These are phyloP conservation scores for Chloropsis hardwickii DNA, from an alignment of 2,113 vertebrate species.

Conservation along the genomic window DNA sequence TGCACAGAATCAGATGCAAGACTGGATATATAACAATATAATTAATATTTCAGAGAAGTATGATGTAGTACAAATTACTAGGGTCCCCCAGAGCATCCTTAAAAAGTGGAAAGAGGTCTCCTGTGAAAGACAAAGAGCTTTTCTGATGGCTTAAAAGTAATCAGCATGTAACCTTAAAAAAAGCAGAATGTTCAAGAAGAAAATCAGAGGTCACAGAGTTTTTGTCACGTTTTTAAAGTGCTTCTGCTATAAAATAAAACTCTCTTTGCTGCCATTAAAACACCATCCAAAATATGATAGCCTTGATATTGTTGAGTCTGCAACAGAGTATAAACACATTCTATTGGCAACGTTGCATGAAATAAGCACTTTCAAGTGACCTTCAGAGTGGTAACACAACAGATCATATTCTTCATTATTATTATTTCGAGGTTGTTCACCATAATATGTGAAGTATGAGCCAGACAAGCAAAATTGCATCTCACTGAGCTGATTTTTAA, in stretches of 20 bases:
- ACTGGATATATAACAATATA: neutral
- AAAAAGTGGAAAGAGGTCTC: neutral
- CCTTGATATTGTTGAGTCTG: slow-evolving; percentile 65
- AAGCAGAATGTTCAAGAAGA: neutral
- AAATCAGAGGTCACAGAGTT: neutral
- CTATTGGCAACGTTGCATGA: slow-evolving; percentile 26
- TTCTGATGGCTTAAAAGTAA: neutral
- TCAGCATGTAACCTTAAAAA: neutral
- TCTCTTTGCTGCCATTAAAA: slow-evolving; percentile 26
- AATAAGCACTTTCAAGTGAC: slow-evolving; percentile 53
- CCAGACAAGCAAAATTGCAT: slow-evolving; percentile 62
- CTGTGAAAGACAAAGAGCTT: neutral
- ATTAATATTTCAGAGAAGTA: neutral
- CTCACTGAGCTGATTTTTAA: slow-evolving; percentile 57
- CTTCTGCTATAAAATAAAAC: neutral
- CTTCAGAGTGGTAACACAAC: slow-evolving; percentile 60
- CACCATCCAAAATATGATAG: slow-evolving; percentile 55
- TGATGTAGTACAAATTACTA: neutral
- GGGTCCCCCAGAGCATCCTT: neutral
- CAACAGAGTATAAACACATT: slow-evolving; percentile 54
- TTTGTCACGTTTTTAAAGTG: neutral
- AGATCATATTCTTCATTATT: slow-evolving; percentile 61
- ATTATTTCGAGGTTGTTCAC: slow-evolving; percentile 46
- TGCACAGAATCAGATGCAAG: neutral
- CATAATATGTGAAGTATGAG: slow-evolving; percentile 46